Base-by-base conservation (phyloP, 2,797 vertebrate species). In the Halcyon chelicuti region DNA sequence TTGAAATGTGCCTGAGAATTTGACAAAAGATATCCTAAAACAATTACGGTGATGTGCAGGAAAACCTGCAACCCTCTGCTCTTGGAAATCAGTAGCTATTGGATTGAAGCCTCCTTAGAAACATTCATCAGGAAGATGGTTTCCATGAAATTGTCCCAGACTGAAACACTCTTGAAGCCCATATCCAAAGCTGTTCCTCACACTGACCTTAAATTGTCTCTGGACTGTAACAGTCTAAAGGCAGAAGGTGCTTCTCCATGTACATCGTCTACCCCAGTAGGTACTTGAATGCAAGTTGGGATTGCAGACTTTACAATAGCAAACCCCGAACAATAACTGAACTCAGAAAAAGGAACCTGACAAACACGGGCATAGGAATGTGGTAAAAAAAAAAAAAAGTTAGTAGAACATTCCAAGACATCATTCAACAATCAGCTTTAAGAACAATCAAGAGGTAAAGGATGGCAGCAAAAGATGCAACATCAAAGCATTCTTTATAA, bases 331-430 rank as follows among this genome's bases (percentile, higher is more conserved):
- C 19, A 57, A 25, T 25, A 85, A 76, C 31, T 72, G 40, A 80
- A 25, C 31, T 47, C 25, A 12, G 40, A 61, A 44, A 72, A 80
- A 68, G 28, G 39, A 88, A 47, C 46, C 54, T 91, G 58, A 44
- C 26, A 46, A 83, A 16, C 7, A 58, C 2, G 2, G 28, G 12
- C 60, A 52, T 0, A 0, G 63, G 22, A 81, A 79, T 3, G 1
- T 14, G 57, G 52, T 11, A 1, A 22, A 61, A 88, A 92, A 74
- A 2, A 14, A 1, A 22, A 61, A 88, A 92, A 74, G 16, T 62
- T 51, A 49, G 18, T 2, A 68, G 22, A 84, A 68, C 12, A 81
- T 21, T 21, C 18, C n/a, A 80, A 77, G 74, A 37, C 51, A 67
- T 28, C 22, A 39, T 42, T 23, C 57, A 83, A 87, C 40, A 44